Conservation (phyloP, 1,140 invertebrate species). For the Limonius californicus region DNA sequence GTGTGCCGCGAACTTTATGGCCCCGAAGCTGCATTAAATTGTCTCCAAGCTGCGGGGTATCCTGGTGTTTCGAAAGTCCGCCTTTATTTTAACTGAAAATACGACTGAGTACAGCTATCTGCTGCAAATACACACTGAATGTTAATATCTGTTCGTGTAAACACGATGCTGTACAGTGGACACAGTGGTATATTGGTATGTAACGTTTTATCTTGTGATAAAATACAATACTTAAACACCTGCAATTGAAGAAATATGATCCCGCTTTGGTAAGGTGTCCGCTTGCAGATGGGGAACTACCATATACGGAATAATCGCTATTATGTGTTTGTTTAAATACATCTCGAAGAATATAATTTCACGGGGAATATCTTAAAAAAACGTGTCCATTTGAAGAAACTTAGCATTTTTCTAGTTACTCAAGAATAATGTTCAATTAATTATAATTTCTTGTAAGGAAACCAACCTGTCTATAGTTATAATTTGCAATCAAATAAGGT, state of each 20-base stretch:
- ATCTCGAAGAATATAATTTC: no score
- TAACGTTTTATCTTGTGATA: slow-evolving; percentile 3
- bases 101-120: slow-evolving; percentile 24
- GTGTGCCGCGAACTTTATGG: slow-evolving; percentile 35
- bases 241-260: background rate
- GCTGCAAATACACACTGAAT: slow-evolving; percentile 9
- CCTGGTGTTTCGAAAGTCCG: slow-evolving; percentile 28
- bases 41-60: slow-evolving; percentile 28
- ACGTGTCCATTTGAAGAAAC: no score
- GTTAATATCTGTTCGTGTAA: slow-evolving; percentile 18
- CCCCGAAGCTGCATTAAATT: slow-evolving; percentile 37
- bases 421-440: no score
- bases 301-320: no score
- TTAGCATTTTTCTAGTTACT: no score
- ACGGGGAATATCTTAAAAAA: no score
- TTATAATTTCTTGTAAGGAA: no score
- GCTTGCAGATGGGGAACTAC: no score
- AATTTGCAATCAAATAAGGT: no score
- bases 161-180: slow-evolving; percentile 14
- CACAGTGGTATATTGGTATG: slow-evolving; percentile 10
- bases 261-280: background rate
- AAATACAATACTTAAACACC: slow-evolving; percentile 8
- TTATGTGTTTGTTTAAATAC: no score
- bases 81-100: slow-evolving; percentile 36
- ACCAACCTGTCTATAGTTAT: no score